phyloP scores from a whole-genome alignment of 2,113 vertebrate genomes.

The Scomber scombrus region DNA sequence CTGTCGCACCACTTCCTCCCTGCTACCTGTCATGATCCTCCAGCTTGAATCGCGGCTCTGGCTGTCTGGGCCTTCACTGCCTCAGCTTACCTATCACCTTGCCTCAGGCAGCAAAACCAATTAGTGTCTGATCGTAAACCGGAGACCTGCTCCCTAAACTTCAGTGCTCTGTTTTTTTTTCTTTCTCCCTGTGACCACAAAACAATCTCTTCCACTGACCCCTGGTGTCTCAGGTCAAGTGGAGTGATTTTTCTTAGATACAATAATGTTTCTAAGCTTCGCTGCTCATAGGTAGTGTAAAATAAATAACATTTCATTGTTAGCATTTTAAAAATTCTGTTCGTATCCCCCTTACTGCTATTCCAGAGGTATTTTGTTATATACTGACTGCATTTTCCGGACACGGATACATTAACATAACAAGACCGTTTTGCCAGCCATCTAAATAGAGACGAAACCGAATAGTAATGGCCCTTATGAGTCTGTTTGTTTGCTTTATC shows the following conservation, averaged over 20 bases:
- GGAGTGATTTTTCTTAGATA: conserved; percentile 7
- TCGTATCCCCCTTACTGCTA: not conserved
- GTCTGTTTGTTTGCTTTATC: conserved; percentile 1
- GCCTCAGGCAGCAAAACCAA: conserved; percentile 49
- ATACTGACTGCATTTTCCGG: not conserved
- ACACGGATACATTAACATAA: not conserved
- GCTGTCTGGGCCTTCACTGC: not conserved
- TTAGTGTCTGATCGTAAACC: conserved; percentile 40
- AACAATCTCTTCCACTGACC: conserved; percentile 38
- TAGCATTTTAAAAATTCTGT: not conserved
- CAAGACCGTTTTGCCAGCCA: not conserved
- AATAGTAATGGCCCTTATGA: not conserved
- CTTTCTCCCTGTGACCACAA: conserved; percentile 16
- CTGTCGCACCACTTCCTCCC: not conserved
- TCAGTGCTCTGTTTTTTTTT: conserved; percentile 17
- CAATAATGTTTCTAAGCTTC: not conserved
- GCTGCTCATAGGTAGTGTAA: not conserved
- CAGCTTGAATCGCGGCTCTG: not conserved
- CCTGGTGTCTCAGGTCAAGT: conserved; percentile 8
- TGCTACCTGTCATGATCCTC: conserved; percentile 20
- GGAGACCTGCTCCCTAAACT: conserved; percentile 6
- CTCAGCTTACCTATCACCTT: conserved; percentile 19
- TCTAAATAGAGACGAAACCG: conserved; percentile 20
- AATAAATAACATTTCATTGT: not conserved
- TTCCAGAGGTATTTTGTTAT: not conserved